Percentiles rank a stretch among this genome's conserved stretches.
These are phyloP conservation scores for Elachura formosa DNA, from an alignment of 2,113 vertebrate genomes.

Conservation along the genomic window DNA sequence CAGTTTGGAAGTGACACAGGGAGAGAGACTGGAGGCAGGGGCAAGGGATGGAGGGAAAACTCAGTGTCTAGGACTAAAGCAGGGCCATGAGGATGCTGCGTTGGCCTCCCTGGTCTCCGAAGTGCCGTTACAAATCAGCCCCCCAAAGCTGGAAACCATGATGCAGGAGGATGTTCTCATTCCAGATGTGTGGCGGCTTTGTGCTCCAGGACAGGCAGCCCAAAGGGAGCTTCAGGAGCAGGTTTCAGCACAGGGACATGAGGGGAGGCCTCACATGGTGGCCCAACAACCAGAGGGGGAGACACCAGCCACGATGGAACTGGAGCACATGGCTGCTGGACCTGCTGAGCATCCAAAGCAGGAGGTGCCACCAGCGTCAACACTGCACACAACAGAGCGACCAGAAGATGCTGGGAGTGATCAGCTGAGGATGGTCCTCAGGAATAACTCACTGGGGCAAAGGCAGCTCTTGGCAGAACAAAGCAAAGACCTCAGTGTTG, in stretches of 20 bases:
- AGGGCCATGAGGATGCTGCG: rapidly evolving
- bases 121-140: neutral
- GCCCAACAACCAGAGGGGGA: neutral
- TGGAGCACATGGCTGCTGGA: neutral
- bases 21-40: neutral
- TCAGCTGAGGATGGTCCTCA: neutral
- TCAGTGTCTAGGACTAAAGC: neutral
- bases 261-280: neutral
- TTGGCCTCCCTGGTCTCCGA: neutral
- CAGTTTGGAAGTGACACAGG: neutral
- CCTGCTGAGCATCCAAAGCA: neutral
- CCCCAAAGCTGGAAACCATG: neutral
- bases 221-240: neutral
- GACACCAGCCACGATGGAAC: neutral
- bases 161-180: slow-evolving; percentile 38
- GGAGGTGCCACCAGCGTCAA: neutral
- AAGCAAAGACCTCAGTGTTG: neutral
- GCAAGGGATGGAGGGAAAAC: rapidly evolving
- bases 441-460: neutral
- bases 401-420: neutral
- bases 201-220: neutral
- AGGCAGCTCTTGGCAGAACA: neutral
- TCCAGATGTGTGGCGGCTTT: neutral
- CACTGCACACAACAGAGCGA: rapidly evolving
- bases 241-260: neutral